These are phyloP conservation scores for Cordilura impudica DNA, from an alignment of 2,888 invertebrate genomes.

Conservation along the genomic window DNA sequence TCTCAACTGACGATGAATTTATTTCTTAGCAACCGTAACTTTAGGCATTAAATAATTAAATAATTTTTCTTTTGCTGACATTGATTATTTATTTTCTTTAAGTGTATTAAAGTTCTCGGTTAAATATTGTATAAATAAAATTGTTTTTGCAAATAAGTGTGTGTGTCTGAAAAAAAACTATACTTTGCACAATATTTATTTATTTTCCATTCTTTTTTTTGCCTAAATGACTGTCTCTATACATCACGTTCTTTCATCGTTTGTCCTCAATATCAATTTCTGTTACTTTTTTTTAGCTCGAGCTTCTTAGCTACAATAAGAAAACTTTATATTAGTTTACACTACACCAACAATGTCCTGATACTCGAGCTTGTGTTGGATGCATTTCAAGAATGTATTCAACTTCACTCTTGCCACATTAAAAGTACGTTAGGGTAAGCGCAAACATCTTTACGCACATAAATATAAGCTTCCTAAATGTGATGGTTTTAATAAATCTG, in stretches of 20 bases:
- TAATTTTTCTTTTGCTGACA: too few species aligned
- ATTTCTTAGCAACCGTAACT: too few species aligned
- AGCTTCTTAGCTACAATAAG: neutral
- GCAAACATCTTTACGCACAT: too few species aligned
- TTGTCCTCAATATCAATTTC: conserved; percentile 35
- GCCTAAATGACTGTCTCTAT: neutral
- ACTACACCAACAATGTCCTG: neutral
- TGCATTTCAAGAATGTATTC: conserved; percentile 26
- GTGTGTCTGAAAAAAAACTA: neutral
- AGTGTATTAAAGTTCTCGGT: neutral
- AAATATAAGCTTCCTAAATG: too few species aligned
- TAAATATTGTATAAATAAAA: neutral
- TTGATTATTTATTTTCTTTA: too few species aligned
- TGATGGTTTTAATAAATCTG: too few species aligned
- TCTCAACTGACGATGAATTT: too few species aligned
- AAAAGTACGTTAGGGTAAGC: neutral
- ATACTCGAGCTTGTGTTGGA: neutral
- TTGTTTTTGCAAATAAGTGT: neutral
- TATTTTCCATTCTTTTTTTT: neutral
- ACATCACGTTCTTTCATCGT: neutral
- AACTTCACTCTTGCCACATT: conserved; percentile 9
- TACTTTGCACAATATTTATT: neutral
- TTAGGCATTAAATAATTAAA: too few species aligned
- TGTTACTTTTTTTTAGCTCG: neutral
- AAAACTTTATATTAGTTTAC: conserved; percentile 17